Conservation (phyloP, 2,888 invertebrate genomes). For the Cephus pygmeus region DNA sequence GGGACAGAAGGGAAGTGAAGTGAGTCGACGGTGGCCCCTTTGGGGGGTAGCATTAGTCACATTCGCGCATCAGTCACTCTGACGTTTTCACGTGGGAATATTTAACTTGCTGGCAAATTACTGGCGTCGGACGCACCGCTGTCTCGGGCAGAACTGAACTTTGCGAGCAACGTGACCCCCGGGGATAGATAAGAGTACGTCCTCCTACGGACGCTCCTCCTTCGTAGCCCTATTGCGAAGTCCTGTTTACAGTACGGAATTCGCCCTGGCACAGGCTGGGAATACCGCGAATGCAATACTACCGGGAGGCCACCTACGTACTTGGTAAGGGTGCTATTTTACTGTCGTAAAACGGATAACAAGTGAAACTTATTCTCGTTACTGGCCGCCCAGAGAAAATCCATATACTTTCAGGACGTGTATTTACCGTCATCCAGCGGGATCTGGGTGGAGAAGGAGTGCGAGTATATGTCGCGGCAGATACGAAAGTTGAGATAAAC, state of each 20-base stretch:
- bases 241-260: background rate
- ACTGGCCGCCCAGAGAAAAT: background rate
- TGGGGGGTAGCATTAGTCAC: constrained; percentile 54
- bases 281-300: background rate
- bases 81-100: constrained; percentile 56
- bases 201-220: background rate
- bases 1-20: background rate
- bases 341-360: background rate
- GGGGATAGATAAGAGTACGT: constrained; percentile 38
- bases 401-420: background rate
- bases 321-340: background rate
- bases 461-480: background rate
- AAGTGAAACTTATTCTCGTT: background rate
- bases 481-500: background rate
- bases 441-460: background rate
- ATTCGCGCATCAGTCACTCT: constrained; percentile 50
- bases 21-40: constrained; percentile 32
- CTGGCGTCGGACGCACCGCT: constrained; percentile 22
- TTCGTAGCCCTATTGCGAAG: background rate
- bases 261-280: background rate
- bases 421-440: background rate
- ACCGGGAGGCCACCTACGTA: background rate
- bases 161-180: constrained; percentile 40
- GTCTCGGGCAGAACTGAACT: constrained; percentile 24
- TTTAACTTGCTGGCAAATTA: constrained; percentile 51